Evolutionary conservation across 2,888 invertebrate genomes (phyloP), one percentile per base, ranked within the genome.

Genomic region (Beris chalybata): DNA sequence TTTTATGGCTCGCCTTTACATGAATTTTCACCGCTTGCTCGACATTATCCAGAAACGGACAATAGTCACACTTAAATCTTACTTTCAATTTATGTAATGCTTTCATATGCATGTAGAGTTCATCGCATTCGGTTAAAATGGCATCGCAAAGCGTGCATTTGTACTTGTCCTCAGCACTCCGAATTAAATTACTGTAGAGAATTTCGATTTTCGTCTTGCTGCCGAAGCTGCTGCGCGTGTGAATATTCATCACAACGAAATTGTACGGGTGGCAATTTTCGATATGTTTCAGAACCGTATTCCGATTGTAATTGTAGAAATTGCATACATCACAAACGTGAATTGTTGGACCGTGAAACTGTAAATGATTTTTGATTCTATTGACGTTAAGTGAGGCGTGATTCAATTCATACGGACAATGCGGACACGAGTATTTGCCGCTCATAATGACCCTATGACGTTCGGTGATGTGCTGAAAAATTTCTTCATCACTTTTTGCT

Each of bases 121-220:
- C 61, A 1, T 61, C 50, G 43, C 61, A 61, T 52, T 61, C 61
- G 13, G 61, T 61, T 12, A 61, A n/a, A 2, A 50, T 43, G 3
- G 61, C 61, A 2, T 61, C 52, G 38, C 61, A 61, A 3, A 61
- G 32, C 2, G 61, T 61, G 13, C 61, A 61, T 30, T 61, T 61
- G 52, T 52, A 50, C 38, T 22, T 61, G 38, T 61, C 61, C 22
- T 61, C 61, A 11, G 61, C 32, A 50, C 61, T 61, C 12, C 61
- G 12, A 13, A 61, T 32, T 7, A 22, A 32, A 9, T 43, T 61
- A 15, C 38, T 61, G 61, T 61, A 61, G 7, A 50, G 38, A 22
- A 61, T 61, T 52, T 61, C 61, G n/a, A 61, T n/a, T 38, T 61
- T 61, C 22, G 4, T 32, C 30, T 61, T 61, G 4, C 50, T 52